Evolutionary conservation across 2,888 invertebrate species (phyloP), one percentile per base, ranked within the genome.

Genomic region (Andrena chrysosceles): DNA sequence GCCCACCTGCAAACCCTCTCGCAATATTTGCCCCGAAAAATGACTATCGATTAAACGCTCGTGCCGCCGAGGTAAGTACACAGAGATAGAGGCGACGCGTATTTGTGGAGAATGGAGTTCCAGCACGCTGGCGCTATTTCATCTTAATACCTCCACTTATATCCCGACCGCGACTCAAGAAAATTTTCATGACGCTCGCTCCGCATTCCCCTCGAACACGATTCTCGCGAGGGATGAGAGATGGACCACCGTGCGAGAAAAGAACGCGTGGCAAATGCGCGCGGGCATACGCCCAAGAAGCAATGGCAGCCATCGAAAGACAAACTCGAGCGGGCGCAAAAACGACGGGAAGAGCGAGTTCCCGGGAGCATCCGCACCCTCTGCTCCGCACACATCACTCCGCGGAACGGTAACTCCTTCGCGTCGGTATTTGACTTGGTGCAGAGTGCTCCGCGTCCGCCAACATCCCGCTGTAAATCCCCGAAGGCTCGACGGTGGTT

Each of bases 361-460:
- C 56, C 26, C 68, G 35, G 23, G 10, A n/a, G 71, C 35, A 62
- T 59, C 60, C 67, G 42, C 23, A 68, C 63, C 35, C 66, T 59
- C 66, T 70, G 64, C 33, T 49, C 59, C 62, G 56, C 23, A 71
- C 69, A n/a, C 29, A 54, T 80, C 72, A 35, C 49, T 48, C 59
- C 20, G 7, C 68, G 59, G 1, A 54, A 67, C 68, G 77, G 81
- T 89, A 87, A 87, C 77, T 87, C 81, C 76, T 83, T 60, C 62
- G 56, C 54, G 62, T 59, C 54, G 74, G 62, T 89, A 82, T 89
- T 89, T 86, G 84, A 89, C 80, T 89, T 86, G 85, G 85, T 77
- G 68, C 67, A 64, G 77, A 69, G 48, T 62, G 63, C 69, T 74
- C 77, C 71, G 78, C 64, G 83, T 52, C 73, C 33, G 73, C 67